Base-by-base conservation (phyloP, 1,140 invertebrate genomes). In the Nasonia longicornis region DNA sequence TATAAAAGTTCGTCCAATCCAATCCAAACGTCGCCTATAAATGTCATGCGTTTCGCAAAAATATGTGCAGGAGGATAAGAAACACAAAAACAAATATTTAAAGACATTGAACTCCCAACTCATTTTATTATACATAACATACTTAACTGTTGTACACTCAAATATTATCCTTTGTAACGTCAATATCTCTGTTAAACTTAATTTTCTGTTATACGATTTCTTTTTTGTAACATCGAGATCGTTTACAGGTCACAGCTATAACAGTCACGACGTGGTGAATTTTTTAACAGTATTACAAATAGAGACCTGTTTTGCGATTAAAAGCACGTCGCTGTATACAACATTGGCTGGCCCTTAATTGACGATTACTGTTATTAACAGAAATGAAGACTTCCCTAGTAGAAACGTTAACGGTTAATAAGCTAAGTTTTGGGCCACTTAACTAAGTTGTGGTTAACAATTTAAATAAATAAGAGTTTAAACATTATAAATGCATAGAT, bases 91-190 rank as follows among this genome's bases (percentile, higher is more conserved):
- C 52, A 63, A 74, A 10, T 1, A 63, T 73, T 31, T 22, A 31
- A 31, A 58, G 72, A 74, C 72, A 74, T 35, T 26, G 4, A 77
- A 77, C 45, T 77, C 67, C 22, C 38, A 66, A 77, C n/a, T 58
- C 11, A 22, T 70, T 78, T 78, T 78, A 78, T 71, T 78, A 78
- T 78, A 78, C 66, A 71, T 71, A 78, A 78, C 76, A 78, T 78
- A 70, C 38, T 78, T 22, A 69, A 69, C 42, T 78, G 76, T 78
- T 78, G 8, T 78, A 78, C 76, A 78, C 22, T 35, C 66, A 70
- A 35, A 52, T 26, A 71, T n/a, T 48, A 26, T 42, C 35, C 45
- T 52, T 58, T 71, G 29, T 14, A 71, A 78, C 38, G 22, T 69
- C 11, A 77, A 77, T 38, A 69, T 29, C 20, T 45, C 14, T 29